Percentiles rank a stretch among this genome's conserved stretches.
These are phyloP conservation scores for Galeopsomyia nigrocyanea DNA, from an alignment of 2,888 invertebrate species.

Conservation along the genomic window DNA sequence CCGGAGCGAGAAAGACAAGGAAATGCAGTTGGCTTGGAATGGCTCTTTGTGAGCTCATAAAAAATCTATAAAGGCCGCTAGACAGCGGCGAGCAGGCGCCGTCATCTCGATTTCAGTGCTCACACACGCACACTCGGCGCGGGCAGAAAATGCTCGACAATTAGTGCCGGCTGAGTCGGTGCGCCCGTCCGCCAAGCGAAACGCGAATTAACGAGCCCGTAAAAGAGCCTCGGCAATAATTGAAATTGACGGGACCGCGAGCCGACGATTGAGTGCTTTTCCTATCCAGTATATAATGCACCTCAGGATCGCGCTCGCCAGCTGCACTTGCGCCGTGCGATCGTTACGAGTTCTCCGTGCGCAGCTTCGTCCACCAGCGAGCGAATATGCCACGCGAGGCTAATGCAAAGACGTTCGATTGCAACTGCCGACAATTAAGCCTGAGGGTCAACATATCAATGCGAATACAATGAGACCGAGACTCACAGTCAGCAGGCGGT, in stretches of 20 bases:
- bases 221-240: slow-evolving; percentile 42
- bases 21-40: background rate
- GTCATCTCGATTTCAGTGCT: slow-evolving; percentile 18
- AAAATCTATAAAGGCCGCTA: slow-evolving; percentile 49
- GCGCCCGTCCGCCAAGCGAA: slow-evolving; percentile 8
- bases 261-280: slow-evolving; percentile 39
- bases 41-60: slow-evolving; percentile 47
- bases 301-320: slow-evolving; percentile 17
- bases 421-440: background rate
- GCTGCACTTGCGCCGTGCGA: slow-evolving; percentile 16
- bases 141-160: slow-evolving; percentile 13
- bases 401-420: too few relatives aligned
- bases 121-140: background rate
- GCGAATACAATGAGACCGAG: too few relatives aligned
- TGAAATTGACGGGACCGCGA: slow-evolving; percentile 40
- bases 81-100: slow-evolving; percentile 33
- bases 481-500: too few relatives aligned
- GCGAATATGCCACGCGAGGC: too few relatives aligned
- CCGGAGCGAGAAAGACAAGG: background rate
- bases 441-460: background rate
- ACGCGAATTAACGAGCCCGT: slow-evolving; percentile 44
- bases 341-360: slow-evolving; percentile 23
- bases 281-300: background rate
- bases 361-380: too few relatives aligned
- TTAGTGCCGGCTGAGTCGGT: slow-evolving; percentile 18